phyloP scores from a whole-genome alignment of 1,140 invertebrate species.

The Hyles euphorbiae region DNA sequence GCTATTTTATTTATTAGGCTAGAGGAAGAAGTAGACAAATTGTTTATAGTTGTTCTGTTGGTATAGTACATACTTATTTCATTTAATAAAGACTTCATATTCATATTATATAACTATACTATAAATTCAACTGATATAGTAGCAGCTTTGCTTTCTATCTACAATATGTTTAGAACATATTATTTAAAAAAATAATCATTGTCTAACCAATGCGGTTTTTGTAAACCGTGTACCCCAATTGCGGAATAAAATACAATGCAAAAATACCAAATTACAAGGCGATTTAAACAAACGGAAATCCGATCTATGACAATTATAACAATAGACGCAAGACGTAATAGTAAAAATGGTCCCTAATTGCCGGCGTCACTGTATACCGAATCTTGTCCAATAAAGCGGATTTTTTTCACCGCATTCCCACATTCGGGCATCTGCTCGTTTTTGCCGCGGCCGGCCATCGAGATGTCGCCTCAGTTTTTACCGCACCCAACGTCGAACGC shows the following conservation, averaged over 20 bases:
- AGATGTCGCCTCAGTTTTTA: conserved; percentile 59
- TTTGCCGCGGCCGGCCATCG: conserved; percentile 49
- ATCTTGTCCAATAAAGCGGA: conserved; percentile 52
- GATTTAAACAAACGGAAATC: conserved; percentile 5
- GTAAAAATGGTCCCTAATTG: conserved; percentile 20
- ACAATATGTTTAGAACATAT: no score
- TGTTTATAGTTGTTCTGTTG: no score
- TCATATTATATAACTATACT: no score
- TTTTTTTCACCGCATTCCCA: conserved; percentile 43
- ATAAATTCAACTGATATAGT: no score
- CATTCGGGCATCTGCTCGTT: conserved; percentile 38
- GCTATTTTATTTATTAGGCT: no score
- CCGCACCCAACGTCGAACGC: conserved; percentile 27
- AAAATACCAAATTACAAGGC: conserved; percentile 4
- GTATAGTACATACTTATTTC: no score
- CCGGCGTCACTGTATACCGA: conserved; percentile 23
- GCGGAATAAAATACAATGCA: not conserved
- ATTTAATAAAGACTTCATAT: no score
- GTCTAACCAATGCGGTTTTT: no score
- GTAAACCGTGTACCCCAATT: no score
- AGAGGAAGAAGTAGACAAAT: no score
- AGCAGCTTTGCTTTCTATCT: no score
- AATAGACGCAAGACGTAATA: conserved; percentile 5
- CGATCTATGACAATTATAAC: conserved; percentile 2
- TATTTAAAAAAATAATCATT: no score